Evolutionary conservation across 1,140 invertebrate genomes (phyloP), one percentile per base, ranked within the genome.

Genomic region (Pectinophora gossypiella): DNA sequence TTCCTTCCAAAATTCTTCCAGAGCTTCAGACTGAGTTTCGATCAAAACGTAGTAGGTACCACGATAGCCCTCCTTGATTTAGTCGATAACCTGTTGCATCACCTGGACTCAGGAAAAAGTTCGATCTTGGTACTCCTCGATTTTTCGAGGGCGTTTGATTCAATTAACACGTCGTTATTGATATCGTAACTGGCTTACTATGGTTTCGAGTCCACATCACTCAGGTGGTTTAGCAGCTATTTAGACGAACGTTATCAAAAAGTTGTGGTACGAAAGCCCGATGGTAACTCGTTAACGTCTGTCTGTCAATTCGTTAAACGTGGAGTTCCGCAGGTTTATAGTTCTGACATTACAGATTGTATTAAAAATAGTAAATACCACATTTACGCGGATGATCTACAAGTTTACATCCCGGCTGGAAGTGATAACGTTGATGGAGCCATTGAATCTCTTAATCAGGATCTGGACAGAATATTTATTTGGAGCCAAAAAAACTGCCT

Each of bases 351-450:
- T n/a, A 44, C 19, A 20, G 20, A 44, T 9, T 19, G 7, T 9
- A 44, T 44, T 21, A 19, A 44, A 21, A 44, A 44, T 19, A 13
- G 42, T 21, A 44, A 44, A n/a, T 44, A 44, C 13, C 42, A 44
- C 13, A 21, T 44, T 20, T 44, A 44, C 20, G 42, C 42, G 5
- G 45, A 23, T 47, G 23, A 47, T 16, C 5, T 47, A 23, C 21
- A 47, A 16, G 15, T 23, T 5, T 23, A 46, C 22, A 21, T 46
- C 3, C 12, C 7, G 12, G 12, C n/a, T 6, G 6, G 2, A 7
- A 9, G 3, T 10, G 15, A 23, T 15, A 16, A 46, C 12, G 3
- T 23, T 43, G 19, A 43, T 18, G 4, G 15, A 5, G 19, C 7
- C 3, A n/a, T 43, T 2, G 19, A 43, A 43, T 13, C 4, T 7